Evolutionary conservation across 2,113 vertebrate species (phyloP).

Genomic region (Patagioenas fasciata): DNA sequence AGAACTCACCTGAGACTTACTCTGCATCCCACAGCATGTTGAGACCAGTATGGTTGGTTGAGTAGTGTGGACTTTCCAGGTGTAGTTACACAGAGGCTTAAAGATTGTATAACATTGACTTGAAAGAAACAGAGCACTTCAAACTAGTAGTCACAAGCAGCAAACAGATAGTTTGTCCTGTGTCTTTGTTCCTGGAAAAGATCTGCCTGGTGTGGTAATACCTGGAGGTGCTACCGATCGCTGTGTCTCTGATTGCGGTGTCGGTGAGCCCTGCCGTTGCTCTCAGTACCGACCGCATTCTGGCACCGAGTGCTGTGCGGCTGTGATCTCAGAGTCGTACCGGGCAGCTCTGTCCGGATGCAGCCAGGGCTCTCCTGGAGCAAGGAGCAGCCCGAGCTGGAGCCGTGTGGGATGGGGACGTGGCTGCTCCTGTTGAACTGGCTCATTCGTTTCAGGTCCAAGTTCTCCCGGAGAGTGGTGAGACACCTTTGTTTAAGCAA

Average conservation of each 20-base stretch:
- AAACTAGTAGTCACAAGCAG: not conserved
- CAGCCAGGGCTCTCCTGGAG: not conserved
- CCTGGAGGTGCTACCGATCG: not conserved
- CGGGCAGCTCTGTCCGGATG: not conserved
- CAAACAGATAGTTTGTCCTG: not conserved
- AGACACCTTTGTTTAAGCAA: slow-evolving; percentile 97
- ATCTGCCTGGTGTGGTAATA: not conserved
- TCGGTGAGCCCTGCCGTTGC: not conserved
- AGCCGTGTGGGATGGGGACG: not conserved
- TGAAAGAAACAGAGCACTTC: not conserved
- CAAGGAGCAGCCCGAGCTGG: not conserved
- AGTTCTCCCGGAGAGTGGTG: slow-evolving; percentile 90
- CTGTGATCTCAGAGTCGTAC: not conserved
- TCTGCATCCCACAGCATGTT: not conserved
- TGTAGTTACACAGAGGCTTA: not conserved
- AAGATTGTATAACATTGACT: not conserved
- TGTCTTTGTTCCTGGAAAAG: not conserved
- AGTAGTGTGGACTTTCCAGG: not conserved
- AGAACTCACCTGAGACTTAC: not conserved
- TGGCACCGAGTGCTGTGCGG: not conserved
- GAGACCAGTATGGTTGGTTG: not conserved
- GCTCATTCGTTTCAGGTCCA: slow-evolving; percentile 75
- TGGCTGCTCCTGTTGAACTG: not conserved
- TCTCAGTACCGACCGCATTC: not conserved
- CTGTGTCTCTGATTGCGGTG: not conserved